Conservation (phyloP, 2,888 invertebrate genomes). For the Dolichomitus sp. region DNA sequence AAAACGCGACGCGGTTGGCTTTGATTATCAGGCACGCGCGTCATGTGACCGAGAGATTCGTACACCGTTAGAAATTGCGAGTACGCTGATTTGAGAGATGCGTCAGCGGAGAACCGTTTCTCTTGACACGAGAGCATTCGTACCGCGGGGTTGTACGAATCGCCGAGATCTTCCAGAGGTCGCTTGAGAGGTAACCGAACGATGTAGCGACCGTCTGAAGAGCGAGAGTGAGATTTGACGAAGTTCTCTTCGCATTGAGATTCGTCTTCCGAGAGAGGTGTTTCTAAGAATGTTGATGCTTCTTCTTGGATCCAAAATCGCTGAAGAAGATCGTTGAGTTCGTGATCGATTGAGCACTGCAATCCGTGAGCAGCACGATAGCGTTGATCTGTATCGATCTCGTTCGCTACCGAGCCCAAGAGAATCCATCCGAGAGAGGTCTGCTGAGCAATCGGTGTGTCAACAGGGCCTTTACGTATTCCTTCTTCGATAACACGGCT, state of each 20-base stretch:
- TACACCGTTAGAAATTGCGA: slow-evolving; percentile 49
- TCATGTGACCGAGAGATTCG: slow-evolving; percentile 51
- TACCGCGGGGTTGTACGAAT: slow-evolving; percentile 23
- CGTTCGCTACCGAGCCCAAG: slow-evolving; percentile 46
- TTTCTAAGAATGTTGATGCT: not conserved
- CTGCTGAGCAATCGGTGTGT: slow-evolving; percentile 44
- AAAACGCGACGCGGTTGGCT: slow-evolving; percentile 15
- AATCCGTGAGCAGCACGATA: slow-evolving; percentile 31
- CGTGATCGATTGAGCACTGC: no score
- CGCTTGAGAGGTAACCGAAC: slow-evolving; percentile 50
- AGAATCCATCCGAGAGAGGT: slow-evolving; percentile 58
- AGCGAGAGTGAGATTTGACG: slow-evolving; percentile 25
- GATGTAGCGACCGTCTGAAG: slow-evolving; percentile 45
- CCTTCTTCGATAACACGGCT: slow-evolving; percentile 39
- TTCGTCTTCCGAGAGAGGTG: slow-evolving; percentile 43
- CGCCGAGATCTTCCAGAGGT: slow-evolving; percentile 10
- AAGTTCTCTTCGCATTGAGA: slow-evolving; percentile 41
- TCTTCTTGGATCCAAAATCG: slow-evolving; percentile 55
- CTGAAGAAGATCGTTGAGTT: slow-evolving; percentile 46
- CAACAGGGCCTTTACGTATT: slow-evolving; percentile 41
- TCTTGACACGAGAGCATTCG: slow-evolving; percentile 37
- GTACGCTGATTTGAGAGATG: slow-evolving; percentile 37
- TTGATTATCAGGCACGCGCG: slow-evolving; percentile 15
- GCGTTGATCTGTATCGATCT: slow-evolving; percentile 3
- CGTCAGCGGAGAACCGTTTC: slow-evolving; percentile 21